phyloP scores from a whole-genome alignment of 2,113 vertebrate genomes.

The Stictonetta naevosa region DNA sequence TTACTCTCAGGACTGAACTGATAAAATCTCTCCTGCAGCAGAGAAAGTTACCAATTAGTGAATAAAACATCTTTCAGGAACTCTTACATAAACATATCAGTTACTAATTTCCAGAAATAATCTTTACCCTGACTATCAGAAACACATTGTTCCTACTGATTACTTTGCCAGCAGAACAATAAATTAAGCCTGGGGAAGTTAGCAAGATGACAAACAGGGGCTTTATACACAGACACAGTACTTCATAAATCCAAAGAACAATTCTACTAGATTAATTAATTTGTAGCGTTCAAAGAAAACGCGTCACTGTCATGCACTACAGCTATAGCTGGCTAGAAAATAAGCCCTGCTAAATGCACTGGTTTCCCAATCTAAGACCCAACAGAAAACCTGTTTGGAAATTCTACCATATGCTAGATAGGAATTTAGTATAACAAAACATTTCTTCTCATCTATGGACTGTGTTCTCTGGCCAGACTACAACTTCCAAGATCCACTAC shows the following conservation, averaged over 20 bases:
- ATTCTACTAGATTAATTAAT: slow-evolving; percentile 7
- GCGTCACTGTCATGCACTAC: background rate
- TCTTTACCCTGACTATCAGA: background rate
- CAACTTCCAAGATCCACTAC: background rate
- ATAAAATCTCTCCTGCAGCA: background rate
- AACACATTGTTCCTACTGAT: rapidly evolving
- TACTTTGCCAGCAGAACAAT: background rate
- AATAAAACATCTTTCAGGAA: background rate
- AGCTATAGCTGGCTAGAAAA: background rate
- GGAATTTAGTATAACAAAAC: background rate
- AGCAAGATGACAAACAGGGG: background rate
- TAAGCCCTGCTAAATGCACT: background rate
- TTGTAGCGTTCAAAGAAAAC: background rate
- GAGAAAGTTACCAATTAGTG: background rate
- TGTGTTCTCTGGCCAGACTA: background rate
- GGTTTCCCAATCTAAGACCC: background rate
- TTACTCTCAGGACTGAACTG: background rate
- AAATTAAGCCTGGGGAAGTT: background rate
- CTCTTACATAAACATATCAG: background rate
- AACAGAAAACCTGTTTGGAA: background rate
- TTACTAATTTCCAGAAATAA: background rate
- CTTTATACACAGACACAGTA: background rate
- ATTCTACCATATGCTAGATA: background rate
- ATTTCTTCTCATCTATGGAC: background rate
- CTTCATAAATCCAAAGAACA: slow-evolving; percentile 9